A percentile compares a stretch with the other conserved stretches of the same genome.
Conservation (phyloP, 2,888 invertebrate species). For the Microctonus aethiopoides region DNA sequence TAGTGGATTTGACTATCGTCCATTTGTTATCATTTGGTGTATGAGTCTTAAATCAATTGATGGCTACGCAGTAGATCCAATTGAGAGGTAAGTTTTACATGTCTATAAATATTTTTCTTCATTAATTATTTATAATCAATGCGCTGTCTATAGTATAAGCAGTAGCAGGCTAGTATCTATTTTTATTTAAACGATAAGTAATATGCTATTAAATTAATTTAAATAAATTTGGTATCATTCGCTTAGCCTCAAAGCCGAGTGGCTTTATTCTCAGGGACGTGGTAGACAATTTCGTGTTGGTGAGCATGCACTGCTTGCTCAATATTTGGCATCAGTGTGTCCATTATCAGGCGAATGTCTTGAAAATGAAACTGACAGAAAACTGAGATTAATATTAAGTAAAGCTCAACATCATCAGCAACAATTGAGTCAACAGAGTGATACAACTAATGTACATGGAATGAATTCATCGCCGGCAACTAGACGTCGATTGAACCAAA, state of each 20-base stretch:
- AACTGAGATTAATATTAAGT: conserved; percentile 84
- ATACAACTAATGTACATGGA: conserved; percentile 55
- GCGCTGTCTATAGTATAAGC: background rate
- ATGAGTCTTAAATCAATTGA: conserved; percentile 88
- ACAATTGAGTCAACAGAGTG: conserved; percentile 79
- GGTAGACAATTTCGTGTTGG: conserved; percentile 89
- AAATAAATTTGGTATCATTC: conserved; percentile 28
- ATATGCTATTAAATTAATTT: background rate
- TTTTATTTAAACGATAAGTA: background rate
- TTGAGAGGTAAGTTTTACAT: conserved; percentile 79
- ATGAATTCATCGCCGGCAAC: conserved; percentile 68
- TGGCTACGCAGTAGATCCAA: conserved; percentile 88
- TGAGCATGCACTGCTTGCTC: conserved; percentile 83
- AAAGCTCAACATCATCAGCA: conserved; percentile 93
- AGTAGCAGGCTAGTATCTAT: conserved; percentile 7
- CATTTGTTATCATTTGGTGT: conserved; percentile 94
- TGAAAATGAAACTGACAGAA: conserved; percentile 88
- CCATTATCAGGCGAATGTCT: conserved; percentile 84
- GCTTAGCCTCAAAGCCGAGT: conserved; percentile 88
- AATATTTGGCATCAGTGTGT: conserved; percentile 86
- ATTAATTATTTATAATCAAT: conserved; percentile 19
- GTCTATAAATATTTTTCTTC: conserved; percentile 30
- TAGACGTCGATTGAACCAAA: conserved; percentile 67
- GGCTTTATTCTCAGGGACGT: conserved; percentile 94
- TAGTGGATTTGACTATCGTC: conserved; percentile 91